A percentile compares a stretch with the other conserved stretches of the same genome.
phyloP scores from a whole-genome alignment of 2,797 vertebrate species.

The Mus minutoides region DNA sequence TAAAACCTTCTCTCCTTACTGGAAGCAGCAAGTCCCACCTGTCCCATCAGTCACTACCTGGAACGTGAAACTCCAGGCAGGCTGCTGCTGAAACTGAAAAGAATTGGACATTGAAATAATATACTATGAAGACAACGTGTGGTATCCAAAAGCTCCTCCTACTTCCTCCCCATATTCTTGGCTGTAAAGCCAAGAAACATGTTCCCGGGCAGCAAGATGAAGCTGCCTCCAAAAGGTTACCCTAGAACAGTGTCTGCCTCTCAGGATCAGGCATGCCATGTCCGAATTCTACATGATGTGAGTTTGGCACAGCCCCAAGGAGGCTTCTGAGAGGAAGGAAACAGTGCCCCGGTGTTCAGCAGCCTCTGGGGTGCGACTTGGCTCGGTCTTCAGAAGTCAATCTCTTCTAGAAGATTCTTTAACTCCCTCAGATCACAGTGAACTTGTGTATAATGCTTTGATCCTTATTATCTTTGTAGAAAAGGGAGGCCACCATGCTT shows the following conservation, averaged over 20 bases:
- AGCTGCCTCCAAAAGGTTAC: neutral
- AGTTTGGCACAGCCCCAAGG: neutral
- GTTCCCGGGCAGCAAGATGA: neutral
- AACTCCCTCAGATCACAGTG: neutral
- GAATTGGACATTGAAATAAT: neutral
- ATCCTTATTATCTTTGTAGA: neutral
- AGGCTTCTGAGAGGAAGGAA: neutral
- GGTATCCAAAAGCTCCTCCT: too few relatives aligned
- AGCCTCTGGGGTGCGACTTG: neutral
- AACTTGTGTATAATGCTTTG: neutral
- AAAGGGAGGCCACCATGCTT: neutral
- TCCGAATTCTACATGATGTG: neutral
- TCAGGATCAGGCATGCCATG: accelerated
- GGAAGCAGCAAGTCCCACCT: too few relatives aligned
- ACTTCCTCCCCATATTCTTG: accelerated
- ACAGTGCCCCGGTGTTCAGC: neutral
- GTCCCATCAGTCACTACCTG: neutral
- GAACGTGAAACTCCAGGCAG: neutral
- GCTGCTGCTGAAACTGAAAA: neutral
- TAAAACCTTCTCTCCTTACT: neutral
- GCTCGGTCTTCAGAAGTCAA: neutral
- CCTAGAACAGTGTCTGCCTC: neutral
- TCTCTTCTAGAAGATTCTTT: neutral
- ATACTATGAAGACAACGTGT: neutral
- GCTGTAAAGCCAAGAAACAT: neutral